Evolutionary conservation across 2,888 invertebrate genomes (phyloP).

Genomic region (Kuschelorhynchus macadamiae): DNA sequence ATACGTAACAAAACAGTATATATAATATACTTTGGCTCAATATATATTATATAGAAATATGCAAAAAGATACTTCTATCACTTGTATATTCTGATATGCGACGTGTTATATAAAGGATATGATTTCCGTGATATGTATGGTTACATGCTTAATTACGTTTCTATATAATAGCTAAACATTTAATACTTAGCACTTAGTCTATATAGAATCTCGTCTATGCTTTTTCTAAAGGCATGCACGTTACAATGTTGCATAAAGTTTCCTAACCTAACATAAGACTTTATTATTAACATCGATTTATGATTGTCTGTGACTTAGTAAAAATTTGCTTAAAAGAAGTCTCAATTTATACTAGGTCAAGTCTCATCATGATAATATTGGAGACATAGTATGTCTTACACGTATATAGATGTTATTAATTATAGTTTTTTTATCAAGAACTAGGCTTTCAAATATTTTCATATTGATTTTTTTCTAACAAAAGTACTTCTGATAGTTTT

Average conservation of each 20-base stretch:
- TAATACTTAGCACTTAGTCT: slow-evolving; percentile 9
- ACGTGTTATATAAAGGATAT: slow-evolving; percentile 20
- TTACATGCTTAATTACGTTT: slow-evolving; percentile 20
- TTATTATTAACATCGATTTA: slow-evolving; percentile 59
- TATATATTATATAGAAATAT: slow-evolving; percentile 38
- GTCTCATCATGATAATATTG: slow-evolving; percentile 24
- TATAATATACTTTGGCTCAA: slow-evolving; percentile 62
- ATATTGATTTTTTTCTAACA: too few species aligned
- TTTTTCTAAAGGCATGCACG: slow-evolving; percentile 56
- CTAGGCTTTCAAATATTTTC: too few species aligned
- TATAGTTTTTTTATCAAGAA: too few species aligned
- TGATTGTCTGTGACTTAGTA: slow-evolving; percentile 68
- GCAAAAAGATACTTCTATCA: slow-evolving; percentile 59
- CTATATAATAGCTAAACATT: slow-evolving; percentile 12
- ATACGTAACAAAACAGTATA: slow-evolving; percentile 58
- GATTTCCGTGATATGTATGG: slow-evolving; percentile 34
- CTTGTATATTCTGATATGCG: slow-evolving; percentile 52
- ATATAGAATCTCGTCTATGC: too few species aligned
- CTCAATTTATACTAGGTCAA: slow-evolving; percentile 65
- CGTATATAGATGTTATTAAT: slow-evolving; percentile 12
- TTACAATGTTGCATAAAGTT: slow-evolving; percentile 57
- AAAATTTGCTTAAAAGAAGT: slow-evolving; percentile 55
- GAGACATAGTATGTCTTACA: neutral
- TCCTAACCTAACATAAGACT: slow-evolving; percentile 67
- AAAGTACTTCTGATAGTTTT: too few species aligned